Conservation (phyloP, 2,888 invertebrate species). For the Mongoloraphidia duomilia region DNA sequence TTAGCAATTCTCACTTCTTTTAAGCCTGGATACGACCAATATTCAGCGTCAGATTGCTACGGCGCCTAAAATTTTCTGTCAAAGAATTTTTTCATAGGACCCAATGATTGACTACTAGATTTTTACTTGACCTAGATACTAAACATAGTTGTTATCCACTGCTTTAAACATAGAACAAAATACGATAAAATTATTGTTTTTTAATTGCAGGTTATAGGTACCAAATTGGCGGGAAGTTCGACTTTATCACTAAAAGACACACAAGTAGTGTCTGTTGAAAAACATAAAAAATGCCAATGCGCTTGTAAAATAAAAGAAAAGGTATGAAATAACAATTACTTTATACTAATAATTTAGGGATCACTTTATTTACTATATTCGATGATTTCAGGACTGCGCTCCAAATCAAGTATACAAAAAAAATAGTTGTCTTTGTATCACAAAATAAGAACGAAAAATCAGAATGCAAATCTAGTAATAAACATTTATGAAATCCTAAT, state of each 20-base stretch:
- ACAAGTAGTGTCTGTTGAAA: slow-evolving; percentile 39
- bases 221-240: too few species aligned
- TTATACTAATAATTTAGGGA: not conserved
- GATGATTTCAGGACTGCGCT: slow-evolving; percentile 38
- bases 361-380: not conserved
- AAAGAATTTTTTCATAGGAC: too few species aligned
- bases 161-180: not conserved
- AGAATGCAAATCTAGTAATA: not conserved
- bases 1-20: too few species aligned
- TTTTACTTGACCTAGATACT: too few species aligned
- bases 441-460: not conserved
- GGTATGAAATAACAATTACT: slow-evolving; percentile 25
- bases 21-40: too few species aligned
- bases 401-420: slow-evolving; percentile 38
- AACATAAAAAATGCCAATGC: slow-evolving; percentile 46
- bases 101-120: too few species aligned
- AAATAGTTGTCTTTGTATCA: not conserved
- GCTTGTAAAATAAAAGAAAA: slow-evolving; percentile 39
- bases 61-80: too few species aligned
- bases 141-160: too few species aligned
- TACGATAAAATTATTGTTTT: not conserved
- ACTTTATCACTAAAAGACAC: slow-evolving; percentile 18
- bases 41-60: too few species aligned
- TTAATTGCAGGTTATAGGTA: too few species aligned
- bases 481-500: not conserved